A percentile compares a stretch with the other conserved stretches of the same genome.
phyloP scores from a whole-genome alignment of 2,888 invertebrate genomes.

The Amiota communis region DNA sequence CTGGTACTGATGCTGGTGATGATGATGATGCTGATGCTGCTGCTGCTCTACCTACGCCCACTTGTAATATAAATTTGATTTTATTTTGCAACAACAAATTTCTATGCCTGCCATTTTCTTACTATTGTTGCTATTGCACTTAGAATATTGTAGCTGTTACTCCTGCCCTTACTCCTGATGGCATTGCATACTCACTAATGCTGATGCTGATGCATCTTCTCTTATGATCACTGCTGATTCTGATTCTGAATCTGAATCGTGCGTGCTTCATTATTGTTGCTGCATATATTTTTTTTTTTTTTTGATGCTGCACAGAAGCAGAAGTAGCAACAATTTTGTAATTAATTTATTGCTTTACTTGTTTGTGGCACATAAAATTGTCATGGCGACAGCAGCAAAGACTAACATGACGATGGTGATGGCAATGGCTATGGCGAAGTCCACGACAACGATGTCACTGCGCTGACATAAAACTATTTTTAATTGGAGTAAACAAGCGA shows the following conservation, averaged over 20 bases:
- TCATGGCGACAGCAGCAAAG: slow-evolving; percentile 4
- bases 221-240: too few relatives aligned
- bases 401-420: too few relatives aligned
- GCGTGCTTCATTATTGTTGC: background rate
- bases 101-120: slow-evolving; percentile 20
- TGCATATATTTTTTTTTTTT: background rate
- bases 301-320: background rate
- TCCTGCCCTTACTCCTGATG: background rate
- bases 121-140: background rate
- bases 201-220: background rate
- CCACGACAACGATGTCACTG: slow-evolving; percentile 10
- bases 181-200: background rate
- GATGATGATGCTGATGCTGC: background rate
- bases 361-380: slow-evolving; percentile 28
- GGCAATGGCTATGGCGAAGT: too few relatives aligned
- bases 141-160: slow-evolving; percentile 12
- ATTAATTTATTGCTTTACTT: slow-evolving; percentile 59
- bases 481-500: slow-evolving; percentile 18
- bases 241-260: background rate
- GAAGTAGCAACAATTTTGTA: slow-evolving; percentile 52
- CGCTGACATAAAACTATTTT: slow-evolving; percentile 29
- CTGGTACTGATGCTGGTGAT: background rate
- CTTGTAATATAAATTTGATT: slow-evolving; percentile 27
- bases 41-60: slow-evolving; percentile 14
- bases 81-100: slow-evolving; percentile 7